Evolutionary conservation across 2,113 vertebrate genomes (phyloP), one percentile per base, ranked within the genome.

Genomic region (Hystrix brachyura): DNA sequence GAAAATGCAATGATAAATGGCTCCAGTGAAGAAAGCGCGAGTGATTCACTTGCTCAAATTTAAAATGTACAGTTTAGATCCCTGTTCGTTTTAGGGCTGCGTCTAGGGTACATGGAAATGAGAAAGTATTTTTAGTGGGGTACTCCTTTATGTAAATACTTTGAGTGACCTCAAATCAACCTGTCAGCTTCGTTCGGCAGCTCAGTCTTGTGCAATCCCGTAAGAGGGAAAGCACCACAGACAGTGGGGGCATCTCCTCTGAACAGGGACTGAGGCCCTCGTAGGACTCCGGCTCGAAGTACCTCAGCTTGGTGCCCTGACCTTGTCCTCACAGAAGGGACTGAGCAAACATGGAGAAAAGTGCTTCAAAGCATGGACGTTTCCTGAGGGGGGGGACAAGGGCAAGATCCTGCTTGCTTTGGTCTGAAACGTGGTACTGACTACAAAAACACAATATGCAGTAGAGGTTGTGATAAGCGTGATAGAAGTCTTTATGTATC

Each of bases 41-140:
- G 43, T 13, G 29, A 94, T 64, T 94, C 94, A 38, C 84, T 89
- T 62, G 6, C 74, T 92, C 62, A 57, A 81, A 57, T 62, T 38
- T 92, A 90, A 88, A 90, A 92, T 51, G 21, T 43, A 29, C 15
- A 2, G 2, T 95, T 94, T 92, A 78, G 46, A 78, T 85, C 18
- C 14, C 1, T 67, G 38, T 57, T 21, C 4, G 34, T 43, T 90
- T 69, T 19, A 95, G 65, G 21, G 29, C 13, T 79, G 59, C n/a
- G 64, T 92, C 43, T 87, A 65, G 55, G 27, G 71, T 60, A 1
- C 60, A 48, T 43, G 38, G 17, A 71, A 72, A 27, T 51, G 19
- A 85, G 19, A 0, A 87, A 64, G 57, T 62, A 69, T 43, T 91
- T 90, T 91, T 69, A 14, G 18, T 32, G 48, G 46, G 3, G 0